These are phyloP conservation scores for Heliconius hortense DNA, from an alignment of 2,888 invertebrate species.

Conservation along the genomic window DNA sequence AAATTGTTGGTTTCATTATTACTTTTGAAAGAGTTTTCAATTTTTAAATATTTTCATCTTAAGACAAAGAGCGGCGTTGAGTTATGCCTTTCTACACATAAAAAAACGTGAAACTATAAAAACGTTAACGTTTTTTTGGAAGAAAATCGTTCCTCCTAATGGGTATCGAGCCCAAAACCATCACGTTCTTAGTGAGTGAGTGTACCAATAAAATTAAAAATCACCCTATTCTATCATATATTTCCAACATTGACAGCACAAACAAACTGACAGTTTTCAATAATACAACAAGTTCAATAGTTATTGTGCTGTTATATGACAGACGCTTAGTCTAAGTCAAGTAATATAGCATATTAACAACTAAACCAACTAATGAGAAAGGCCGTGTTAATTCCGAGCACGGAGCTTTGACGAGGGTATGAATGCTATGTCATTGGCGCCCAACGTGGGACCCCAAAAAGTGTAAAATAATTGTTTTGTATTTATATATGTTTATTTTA, in stretches of 20 bases:
- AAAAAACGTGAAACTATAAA: too few species aligned
- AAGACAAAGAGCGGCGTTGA: too few species aligned
- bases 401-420: constrained; percentile 45
- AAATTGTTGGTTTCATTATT: too few species aligned
- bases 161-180: too few species aligned
- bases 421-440: constrained; percentile 37
- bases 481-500: neutral
- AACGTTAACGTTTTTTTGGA: too few species aligned
- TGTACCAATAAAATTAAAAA: neutral
- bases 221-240: neutral
- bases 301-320: constrained; percentile 26
- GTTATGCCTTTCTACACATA: too few species aligned
- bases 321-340: constrained; percentile 32
- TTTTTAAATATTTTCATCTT: too few species aligned
- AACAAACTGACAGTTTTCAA: constrained; percentile 4
- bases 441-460: constrained; percentile 27
- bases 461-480: neutral
- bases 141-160: too few species aligned
- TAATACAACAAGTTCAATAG: constrained; percentile 9
- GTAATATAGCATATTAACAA: constrained; percentile 32
- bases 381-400: constrained; percentile 42
- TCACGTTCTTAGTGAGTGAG: too few species aligned
- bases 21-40: too few species aligned
- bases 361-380: constrained; percentile 41
- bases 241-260: neutral